Percentiles rank a stretch among this genome's conserved stretches.
Evolutionary conservation across 2,888 invertebrate species (phyloP).

Genomic region (Gymnosoma rotundatum): DNA sequence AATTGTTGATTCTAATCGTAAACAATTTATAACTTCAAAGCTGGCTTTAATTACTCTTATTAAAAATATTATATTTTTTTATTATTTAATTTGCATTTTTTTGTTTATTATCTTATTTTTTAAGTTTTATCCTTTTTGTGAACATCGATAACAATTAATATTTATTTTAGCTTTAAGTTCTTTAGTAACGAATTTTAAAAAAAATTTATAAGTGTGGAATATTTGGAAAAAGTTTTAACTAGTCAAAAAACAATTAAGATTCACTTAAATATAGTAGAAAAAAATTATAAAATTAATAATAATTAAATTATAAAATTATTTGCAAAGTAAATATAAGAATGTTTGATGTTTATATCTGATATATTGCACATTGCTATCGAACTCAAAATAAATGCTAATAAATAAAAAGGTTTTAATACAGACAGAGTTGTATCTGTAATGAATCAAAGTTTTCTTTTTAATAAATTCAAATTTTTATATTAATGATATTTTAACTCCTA

Average conservation of each 20-base stretch:
- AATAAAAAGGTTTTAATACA: no score
- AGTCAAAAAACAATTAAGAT: conserved; percentile 30
- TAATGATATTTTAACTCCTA: no score
- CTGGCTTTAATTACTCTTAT: conserved; percentile 56
- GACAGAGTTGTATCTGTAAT: no score
- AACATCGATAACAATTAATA: conserved; percentile 31
- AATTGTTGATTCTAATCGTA: conserved; percentile 1
- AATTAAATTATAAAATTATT: no score
- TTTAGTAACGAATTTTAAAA: conserved; percentile 23
- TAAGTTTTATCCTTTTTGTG: background rate
- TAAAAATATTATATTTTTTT: background rate
- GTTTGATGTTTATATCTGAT: no score
- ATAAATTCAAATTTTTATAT: no score
- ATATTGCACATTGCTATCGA: no score
- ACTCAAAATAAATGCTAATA: no score
- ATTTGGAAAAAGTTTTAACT: conserved; percentile 19
- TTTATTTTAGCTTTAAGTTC: conserved; percentile 28
- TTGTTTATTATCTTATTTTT: conserved; percentile 18
- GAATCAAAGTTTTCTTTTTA: no score
- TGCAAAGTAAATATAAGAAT: no score
- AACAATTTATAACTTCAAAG: conserved; percentile 36
- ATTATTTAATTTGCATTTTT: conserved; percentile 50
- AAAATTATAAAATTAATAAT: background rate
- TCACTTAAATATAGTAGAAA: background rate
- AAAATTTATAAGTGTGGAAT: conserved; percentile 39